These are phyloP conservation scores for Mythimna impura DNA, from an alignment of 2,888 invertebrate genomes.

Conservation along the genomic window DNA sequence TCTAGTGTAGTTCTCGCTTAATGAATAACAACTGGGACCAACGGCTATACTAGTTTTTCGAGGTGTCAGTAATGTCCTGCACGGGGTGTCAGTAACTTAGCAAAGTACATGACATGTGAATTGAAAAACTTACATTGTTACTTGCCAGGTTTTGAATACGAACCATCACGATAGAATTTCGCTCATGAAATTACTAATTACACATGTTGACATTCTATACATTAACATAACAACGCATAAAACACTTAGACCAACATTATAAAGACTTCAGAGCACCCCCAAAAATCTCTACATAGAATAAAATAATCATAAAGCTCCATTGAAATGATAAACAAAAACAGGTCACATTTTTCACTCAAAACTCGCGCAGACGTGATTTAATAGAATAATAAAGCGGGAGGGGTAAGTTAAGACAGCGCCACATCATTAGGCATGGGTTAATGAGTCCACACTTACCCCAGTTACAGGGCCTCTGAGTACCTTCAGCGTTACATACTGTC, in stretches of 20 bases:
- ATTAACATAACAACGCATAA: too few relatives aligned
- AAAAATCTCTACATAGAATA: constrained; percentile 12
- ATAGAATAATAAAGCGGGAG: constrained; percentile 71
- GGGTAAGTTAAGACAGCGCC: constrained; percentile 70
- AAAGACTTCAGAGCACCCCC: background rate
- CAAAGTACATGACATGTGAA: too few relatives aligned
- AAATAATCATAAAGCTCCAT: constrained; percentile 31
- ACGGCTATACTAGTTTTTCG: too few relatives aligned
- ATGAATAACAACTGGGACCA: too few relatives aligned
- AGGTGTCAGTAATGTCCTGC: too few relatives aligned
- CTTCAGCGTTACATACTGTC: constrained; percentile 49
- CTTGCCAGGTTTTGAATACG: too few relatives aligned
- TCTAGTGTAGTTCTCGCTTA: too few relatives aligned
- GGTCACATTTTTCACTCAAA: constrained; percentile 58
- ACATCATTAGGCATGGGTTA: constrained; percentile 80
- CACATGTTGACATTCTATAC: too few relatives aligned
- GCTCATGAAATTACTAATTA: background rate
- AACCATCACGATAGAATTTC: background rate
- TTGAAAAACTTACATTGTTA: too few relatives aligned
- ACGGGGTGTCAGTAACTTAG: too few relatives aligned
- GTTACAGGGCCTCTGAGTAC: constrained; percentile 59
- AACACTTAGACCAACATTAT: background rate
- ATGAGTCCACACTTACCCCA: constrained; percentile 75
- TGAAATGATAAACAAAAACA: constrained; percentile 42
- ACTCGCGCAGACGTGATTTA: constrained; percentile 68